Conservation (phyloP, 2,797 vertebrate species). For the Lepilemur ruficaudatus region DNA sequence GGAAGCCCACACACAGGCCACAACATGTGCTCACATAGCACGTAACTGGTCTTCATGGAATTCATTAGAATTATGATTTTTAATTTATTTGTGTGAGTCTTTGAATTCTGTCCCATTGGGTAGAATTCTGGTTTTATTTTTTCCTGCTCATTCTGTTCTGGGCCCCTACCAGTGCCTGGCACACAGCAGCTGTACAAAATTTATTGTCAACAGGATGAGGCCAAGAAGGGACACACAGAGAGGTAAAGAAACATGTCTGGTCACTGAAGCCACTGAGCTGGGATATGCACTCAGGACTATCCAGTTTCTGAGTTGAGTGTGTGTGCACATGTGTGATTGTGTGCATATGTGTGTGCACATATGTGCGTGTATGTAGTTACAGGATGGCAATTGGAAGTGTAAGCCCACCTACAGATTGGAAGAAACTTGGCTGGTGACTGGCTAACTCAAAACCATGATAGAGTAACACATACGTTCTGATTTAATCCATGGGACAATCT, state of each 20-base stretch:
- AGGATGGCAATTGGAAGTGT: not conserved
- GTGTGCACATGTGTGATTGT: not conserved
- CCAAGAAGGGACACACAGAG: not conserved
- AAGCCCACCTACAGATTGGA: not conserved
- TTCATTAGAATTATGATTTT: not conserved
- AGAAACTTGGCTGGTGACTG: not conserved
- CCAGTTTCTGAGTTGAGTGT: not conserved
- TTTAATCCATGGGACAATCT: not conserved
- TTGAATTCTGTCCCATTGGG: not conserved
- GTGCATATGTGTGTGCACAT: too few species aligned
- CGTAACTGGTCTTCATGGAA: not conserved
- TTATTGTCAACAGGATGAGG: not conserved
- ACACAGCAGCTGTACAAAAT: not conserved
- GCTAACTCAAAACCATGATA: not conserved
- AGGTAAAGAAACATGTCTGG: not conserved
- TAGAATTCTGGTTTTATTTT: not conserved
- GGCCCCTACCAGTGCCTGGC: not conserved
- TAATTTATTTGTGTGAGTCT: not conserved
- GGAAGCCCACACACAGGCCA: not conserved
- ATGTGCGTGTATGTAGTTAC: not conserved
- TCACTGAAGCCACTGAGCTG: not conserved
- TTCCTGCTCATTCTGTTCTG: not conserved
- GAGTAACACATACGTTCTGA: not conserved
- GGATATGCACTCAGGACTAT: not conserved
- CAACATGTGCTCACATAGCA: fast-evolving